phyloP scores from a whole-genome alignment of 2,797 vertebrate genomes.

The Arctocebus calabarensis region DNA sequence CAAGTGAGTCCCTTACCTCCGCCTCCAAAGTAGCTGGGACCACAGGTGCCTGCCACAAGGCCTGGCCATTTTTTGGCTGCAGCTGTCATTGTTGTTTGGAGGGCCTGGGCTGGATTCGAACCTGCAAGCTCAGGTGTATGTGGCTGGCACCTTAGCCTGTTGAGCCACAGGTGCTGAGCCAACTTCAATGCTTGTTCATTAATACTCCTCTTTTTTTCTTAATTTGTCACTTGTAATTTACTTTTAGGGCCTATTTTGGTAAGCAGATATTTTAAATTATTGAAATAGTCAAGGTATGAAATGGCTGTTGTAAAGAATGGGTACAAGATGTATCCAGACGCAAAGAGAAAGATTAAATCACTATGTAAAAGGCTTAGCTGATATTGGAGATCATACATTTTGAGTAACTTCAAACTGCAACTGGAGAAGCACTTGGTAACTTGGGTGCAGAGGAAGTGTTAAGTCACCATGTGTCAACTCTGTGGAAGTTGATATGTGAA shows the following conservation, averaged over 20 bases:
- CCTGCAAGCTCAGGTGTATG: too few species aligned
- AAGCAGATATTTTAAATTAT: neutral
- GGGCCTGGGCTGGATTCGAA: too few species aligned
- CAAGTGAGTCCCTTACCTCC: too few species aligned
- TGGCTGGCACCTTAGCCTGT: too few species aligned
- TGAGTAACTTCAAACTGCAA: neutral
- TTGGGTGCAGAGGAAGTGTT: neutral
- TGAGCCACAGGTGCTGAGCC: too few species aligned
- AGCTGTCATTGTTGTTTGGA: too few species aligned
- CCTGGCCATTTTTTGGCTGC: too few species aligned
- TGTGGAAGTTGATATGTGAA: neutral
- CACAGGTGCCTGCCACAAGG: too few species aligned
- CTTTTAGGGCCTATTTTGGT: neutral
- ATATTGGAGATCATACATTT: neutral
- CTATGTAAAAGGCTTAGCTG: neutral
- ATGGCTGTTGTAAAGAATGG: neutral
- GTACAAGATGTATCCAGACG: neutral
- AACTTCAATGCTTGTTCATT: neutral
- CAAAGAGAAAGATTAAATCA: neutral
- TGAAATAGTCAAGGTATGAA: neutral
- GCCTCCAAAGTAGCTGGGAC: too few species aligned
- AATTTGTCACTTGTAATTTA: constrained; percentile 36
- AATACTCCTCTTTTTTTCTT: neutral
- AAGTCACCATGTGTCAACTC: neutral
- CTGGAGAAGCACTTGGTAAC: neutral